Evolutionary conservation across 2,113 vertebrate genomes (phyloP), one percentile per base, ranked within the genome.

Genomic region (Gopherus evgoodei): DNA sequence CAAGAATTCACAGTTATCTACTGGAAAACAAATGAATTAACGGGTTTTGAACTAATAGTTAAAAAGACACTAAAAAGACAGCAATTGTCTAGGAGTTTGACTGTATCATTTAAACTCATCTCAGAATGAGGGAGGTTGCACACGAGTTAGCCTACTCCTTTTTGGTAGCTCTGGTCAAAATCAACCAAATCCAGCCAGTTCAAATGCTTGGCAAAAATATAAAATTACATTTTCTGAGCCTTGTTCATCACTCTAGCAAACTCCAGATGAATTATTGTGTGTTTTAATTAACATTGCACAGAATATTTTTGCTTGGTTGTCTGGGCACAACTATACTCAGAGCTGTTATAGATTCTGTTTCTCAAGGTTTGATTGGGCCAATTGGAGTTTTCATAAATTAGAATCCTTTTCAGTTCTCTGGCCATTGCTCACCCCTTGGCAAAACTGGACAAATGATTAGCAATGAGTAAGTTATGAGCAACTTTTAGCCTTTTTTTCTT

Each of bases 211-310:
- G 78, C 94, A 85, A 27, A 69, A 83, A 92, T 85, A 69, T 93
- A 96, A 65, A 65, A 69, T 69, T n/a, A 69, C 6, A 69, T 19
- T 35, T 69, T 94, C 81, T 83, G 54, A 92, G 35, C 88, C 86
- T 96, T 91, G 85, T 94, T 97, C 93, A 95, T 95, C 72, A 80
- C 93, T 97, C 94, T 97, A 89, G 94, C 96, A 95, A 90, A 90
- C 92, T 96, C 96, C 91, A 93, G 94, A 83, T 5, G 52, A 94
- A 91, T 93, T 83, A 79, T 87, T 92, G 86, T 96, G 59, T 86
- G 83, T 92, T 97, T 86, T 0, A 1, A 97, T 97, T 97, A 94
- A 96, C 2, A 1, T 14, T 80, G 90, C 83, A 97, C 94, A 97
- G 89, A 93, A 3, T 1, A 47, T 80, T 91, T 95, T 94, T 96